Conservation (phyloP, 2,888 invertebrate genomes). For the Creontiades dilutus region DNA sequence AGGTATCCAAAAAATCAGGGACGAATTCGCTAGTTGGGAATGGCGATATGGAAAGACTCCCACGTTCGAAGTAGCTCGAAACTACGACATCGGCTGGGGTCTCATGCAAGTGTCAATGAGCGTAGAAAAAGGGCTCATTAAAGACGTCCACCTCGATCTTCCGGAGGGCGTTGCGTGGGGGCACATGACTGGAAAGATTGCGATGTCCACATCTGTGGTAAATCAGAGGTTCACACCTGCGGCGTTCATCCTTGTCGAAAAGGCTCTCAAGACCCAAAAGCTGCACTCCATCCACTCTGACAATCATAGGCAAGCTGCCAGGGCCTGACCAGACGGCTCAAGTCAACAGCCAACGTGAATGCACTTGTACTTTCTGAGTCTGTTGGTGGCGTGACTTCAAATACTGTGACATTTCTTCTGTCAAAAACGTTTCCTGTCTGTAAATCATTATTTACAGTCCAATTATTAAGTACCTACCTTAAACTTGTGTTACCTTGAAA, state of each 20-base stretch:
- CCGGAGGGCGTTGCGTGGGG: constrained; percentile 76
- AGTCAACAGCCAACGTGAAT: constrained; percentile 39
- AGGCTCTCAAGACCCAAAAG: constrained; percentile 71
- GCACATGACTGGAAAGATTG: constrained; percentile 67
- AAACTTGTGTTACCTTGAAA: too few relatives aligned
- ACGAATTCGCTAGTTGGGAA: constrained; percentile 88
- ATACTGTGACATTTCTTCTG: constrained; percentile 39
- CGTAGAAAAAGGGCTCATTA: constrained; percentile 84
- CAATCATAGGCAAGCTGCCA: constrained; percentile 56
- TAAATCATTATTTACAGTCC: not conserved
- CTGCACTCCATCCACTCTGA: constrained; percentile 33
- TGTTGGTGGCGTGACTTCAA: constrained; percentile 68
- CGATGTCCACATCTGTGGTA: constrained; percentile 60
- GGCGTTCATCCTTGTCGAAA: constrained; percentile 65
- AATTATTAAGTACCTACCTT: not conserved
- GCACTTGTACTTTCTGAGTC: constrained; percentile 53
- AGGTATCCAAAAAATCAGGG: constrained; percentile 86
- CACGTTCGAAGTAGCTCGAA: constrained; percentile 86
- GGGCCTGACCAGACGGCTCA: constrained; percentile 53
- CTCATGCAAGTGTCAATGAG: constrained; percentile 80
- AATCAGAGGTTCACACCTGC: constrained; percentile 69
- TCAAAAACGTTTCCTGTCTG: too few relatives aligned
- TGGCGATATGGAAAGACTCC: constrained; percentile 95
- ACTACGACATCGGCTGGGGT: constrained; percentile 75
- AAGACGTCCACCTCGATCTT: constrained; percentile 82